phyloP scores from a whole-genome alignment of 2,888 invertebrate species.

The Heliconius ethilla region DNA sequence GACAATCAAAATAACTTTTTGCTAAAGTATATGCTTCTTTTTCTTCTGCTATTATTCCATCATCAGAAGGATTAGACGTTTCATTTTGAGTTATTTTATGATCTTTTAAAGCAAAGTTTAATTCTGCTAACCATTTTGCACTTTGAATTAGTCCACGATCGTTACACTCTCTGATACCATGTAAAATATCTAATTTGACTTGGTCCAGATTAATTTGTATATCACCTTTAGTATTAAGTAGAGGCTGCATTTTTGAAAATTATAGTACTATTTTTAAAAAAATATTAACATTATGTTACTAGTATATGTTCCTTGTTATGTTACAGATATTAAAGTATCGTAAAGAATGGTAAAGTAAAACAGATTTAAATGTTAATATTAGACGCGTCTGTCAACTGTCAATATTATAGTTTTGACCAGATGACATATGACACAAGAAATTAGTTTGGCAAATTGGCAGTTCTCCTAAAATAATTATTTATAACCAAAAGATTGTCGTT shows the following conservation, averaged over 20 bases:
- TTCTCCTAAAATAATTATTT: too few species aligned
- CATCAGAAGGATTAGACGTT: conserved; percentile 55
- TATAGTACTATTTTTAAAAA: conserved; percentile 31
- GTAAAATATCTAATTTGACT: conserved; percentile 70
- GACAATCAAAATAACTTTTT: conserved; percentile 93
- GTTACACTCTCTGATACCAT: conserved; percentile 85
- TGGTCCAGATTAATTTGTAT: conserved; percentile 72
- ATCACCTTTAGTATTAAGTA: conserved; percentile 67
- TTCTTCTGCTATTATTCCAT: conserved; percentile 82
- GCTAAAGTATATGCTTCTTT: conserved; percentile 89
- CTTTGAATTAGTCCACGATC: conserved; percentile 90
- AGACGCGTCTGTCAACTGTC: conserved; percentile 7
- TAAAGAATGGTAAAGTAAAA: background rate
- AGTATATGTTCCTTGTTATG: too few species aligned
- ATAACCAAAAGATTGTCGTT: too few species aligned
- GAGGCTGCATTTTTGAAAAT: conserved; percentile 58
- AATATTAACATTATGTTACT: background rate
- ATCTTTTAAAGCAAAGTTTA: conserved; percentile 89
- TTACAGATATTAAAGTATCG: background rate
- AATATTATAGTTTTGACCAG: background rate
- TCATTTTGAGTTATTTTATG: conserved; percentile 83
- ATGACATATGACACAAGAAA: background rate
- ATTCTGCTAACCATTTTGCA: conserved; percentile 94
- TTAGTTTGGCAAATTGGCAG: background rate
- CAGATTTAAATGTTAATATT: background rate